A percentile compares a stretch with the other conserved stretches of the same genome.
Evolutionary conservation across 2,113 vertebrate species (phyloP).

Genomic region (Haliaeetus leucogaster): DNA sequence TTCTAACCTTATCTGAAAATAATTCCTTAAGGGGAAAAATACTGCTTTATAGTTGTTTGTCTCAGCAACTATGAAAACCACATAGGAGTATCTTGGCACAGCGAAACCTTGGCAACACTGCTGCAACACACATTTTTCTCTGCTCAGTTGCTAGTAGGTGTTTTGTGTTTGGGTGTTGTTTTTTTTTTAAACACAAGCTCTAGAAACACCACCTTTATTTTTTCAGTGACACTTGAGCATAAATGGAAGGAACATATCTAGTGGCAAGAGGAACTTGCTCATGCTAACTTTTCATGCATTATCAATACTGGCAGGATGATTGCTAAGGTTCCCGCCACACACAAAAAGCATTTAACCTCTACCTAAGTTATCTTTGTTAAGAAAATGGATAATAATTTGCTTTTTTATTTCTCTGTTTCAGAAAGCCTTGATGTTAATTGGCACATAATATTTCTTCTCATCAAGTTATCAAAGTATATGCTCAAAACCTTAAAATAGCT

Average conservation of each 20-base stretch:
- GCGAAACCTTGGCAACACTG: neutral
- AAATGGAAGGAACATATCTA: neutral
- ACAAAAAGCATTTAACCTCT: neutral
- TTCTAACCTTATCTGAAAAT: neutral
- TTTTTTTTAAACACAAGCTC: neutral
- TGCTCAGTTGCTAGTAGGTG: neutral
- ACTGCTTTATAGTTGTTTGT: neutral
- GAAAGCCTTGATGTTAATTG: neutral
- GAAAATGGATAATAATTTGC: neutral
- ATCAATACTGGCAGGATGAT: neutral
- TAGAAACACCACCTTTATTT: neutral
- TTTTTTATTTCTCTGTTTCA: neutral
- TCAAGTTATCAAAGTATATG: neutral
- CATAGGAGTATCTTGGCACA: neutral
- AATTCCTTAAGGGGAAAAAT: neutral
- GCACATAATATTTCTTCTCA: neutral
- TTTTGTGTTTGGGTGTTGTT: neutral
- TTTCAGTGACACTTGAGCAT: neutral
- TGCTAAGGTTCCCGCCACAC: neutral
- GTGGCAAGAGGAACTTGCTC: neutral
- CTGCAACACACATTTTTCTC: neutral
- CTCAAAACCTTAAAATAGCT: neutral
- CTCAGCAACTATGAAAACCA: neutral
- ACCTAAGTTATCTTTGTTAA: neutral
- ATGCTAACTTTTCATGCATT: neutral